phyloP scores from a whole-genome alignment of 1,140 invertebrate genomes.

The Calycopis cecrops region DNA sequence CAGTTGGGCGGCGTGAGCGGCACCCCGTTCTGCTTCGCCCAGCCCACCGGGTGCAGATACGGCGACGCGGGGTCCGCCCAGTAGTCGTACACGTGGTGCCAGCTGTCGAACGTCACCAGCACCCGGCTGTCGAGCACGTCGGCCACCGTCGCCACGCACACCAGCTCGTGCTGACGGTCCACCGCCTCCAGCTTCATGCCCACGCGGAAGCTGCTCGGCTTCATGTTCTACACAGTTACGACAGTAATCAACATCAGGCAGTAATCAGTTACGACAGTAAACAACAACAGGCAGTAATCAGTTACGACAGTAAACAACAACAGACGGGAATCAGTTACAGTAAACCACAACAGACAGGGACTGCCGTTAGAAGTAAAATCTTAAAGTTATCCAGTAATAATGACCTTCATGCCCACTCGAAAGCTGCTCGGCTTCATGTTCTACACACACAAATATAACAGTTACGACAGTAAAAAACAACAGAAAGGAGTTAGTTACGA shows the following conservation, averaged over 20 bases:
- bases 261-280: too few species aligned
- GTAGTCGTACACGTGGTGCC: slow-evolving; percentile 95
- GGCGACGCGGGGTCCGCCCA: slow-evolving; percentile 93
- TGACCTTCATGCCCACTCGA: slow-evolving; percentile 92
- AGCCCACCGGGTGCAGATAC: slow-evolving; percentile 95
- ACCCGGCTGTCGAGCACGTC: slow-evolving; percentile 90
- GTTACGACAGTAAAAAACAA: too few species aligned
- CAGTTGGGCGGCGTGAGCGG: slow-evolving; percentile 91
- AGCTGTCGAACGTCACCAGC: slow-evolving; percentile 95
- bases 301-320: too few species aligned
- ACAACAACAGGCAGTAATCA: too few species aligned
- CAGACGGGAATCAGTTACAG: too few species aligned
- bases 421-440: slow-evolving; percentile 85
- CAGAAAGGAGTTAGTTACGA: too few species aligned
- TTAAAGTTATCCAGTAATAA: too few species aligned
- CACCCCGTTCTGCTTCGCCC: slow-evolving; percentile 89
- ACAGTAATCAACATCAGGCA: too few species aligned
- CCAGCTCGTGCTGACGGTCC: slow-evolving; percentile 89
- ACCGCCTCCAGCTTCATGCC: slow-evolving; percentile 97
- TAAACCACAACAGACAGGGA: too few species aligned
- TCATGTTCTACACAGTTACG: slow-evolving; percentile 78
- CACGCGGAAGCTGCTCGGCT: slow-evolving; percentile 85
- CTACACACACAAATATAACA: too few species aligned
- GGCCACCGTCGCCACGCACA: slow-evolving; percentile 92
- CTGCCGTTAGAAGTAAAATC: too few species aligned